Evolutionary conservation across 1,140 invertebrate species (phyloP).

Genomic region (Habropoda laboriosa): DNA sequence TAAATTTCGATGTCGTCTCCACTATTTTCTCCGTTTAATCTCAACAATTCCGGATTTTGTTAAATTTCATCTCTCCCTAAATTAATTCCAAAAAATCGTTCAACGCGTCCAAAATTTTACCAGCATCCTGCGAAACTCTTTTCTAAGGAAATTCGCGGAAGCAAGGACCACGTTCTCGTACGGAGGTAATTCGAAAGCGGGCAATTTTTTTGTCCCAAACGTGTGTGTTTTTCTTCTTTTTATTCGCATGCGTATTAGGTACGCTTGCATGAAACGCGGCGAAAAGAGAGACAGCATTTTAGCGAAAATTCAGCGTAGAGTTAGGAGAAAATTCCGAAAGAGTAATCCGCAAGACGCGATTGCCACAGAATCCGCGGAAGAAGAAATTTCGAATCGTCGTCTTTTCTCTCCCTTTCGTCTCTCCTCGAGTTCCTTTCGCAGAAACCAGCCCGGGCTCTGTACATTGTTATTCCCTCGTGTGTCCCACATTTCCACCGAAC

Average conservation of each 20-base stretch:
- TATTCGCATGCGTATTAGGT: not conserved
- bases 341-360: slow-evolving; percentile 14
- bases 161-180: not conserved
- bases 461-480: too few species aligned
- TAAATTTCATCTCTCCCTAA: not conserved
- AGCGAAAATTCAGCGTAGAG: not conserved
- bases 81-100: not conserved
- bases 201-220: not conserved
- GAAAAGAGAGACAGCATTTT: not conserved
- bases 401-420: not conserved
- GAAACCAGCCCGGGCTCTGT: not conserved
- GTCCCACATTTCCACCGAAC: not conserved
- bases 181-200: slow-evolving; percentile 6
- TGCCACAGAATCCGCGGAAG: not conserved
- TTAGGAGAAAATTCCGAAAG: slow-evolving; percentile 17
- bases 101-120: not conserved
- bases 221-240: too few species aligned
- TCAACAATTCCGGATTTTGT: too few species aligned
- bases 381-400: not conserved
- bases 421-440: not conserved
- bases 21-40: too few species aligned
- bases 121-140: not conserved
- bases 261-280: not conserved
- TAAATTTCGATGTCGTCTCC: too few species aligned
- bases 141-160: not conserved